Base-by-base conservation (phyloP, 2,888 invertebrate species). In the Bruchidius siliquastri region DNA sequence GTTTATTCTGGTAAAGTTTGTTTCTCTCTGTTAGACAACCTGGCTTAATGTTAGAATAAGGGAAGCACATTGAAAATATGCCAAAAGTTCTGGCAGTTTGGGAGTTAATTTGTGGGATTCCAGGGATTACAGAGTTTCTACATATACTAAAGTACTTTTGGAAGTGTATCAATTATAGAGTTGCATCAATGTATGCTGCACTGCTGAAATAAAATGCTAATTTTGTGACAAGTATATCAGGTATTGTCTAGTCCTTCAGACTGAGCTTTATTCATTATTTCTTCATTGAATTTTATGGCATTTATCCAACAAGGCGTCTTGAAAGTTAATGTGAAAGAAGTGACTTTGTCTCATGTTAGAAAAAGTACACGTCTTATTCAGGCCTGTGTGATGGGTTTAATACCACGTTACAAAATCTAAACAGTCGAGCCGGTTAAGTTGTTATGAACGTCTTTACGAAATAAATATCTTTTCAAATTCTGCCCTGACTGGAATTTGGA, bases 1-100 rank as follows among this genome's bases (percentile, higher is more conserved):
- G 86, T 86, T 86, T 86, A 85, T 86, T 86, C 82, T 86, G 80
- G 81, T 81, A 79, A 84, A 84, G 84, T 84, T 84, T 84, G 83
- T 82, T 82, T 80, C 83, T 83, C 80, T 83, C 80, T 68, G 80
- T 80, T 80, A 81, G 80, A 81, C 82, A 81, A 82, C 81, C 81
- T 81, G 82, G 77, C 77, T 80, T 76, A 77, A 80, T 76, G 78
- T 78, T 78, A 76, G 80, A 80, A 77, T 78, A 76, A 80, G 81
- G 80, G 79, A 77, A 80, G 78, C 77, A 80, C 78, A 26, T 49
- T 49, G 49, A 49, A 49, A 49, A 49, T 49, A 49, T 49, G 49
- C 49, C 49, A 49, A 49, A 49, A 49, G 49, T 49, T 49, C 18
- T 13, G 49, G 49, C 49, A 49, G 49, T 13, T 13, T 49, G 13